Evolutionary conservation across 2,888 invertebrate genomes (phyloP).

Genomic region (Chironomus tentans): DNA sequence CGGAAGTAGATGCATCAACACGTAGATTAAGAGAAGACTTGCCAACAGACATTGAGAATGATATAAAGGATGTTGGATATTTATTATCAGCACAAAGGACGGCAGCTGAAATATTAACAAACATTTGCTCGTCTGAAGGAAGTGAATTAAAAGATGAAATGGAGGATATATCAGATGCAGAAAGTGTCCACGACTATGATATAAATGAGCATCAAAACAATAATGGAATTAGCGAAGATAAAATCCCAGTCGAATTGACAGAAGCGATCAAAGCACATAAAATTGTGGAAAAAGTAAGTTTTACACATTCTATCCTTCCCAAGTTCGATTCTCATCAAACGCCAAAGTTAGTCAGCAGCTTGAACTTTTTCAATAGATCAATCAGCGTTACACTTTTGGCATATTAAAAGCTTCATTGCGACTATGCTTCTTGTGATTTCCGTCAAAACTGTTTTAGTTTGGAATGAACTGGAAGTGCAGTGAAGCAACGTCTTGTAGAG

Average conservation of each 20-base stretch:
- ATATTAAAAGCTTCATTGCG: neutral
- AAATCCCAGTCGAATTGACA: constrained; percentile 48
- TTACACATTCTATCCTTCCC: neutral
- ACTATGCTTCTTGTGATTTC: neutral
- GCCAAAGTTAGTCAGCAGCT: constrained; percentile 13
- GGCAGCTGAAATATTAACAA: constrained; percentile 61
- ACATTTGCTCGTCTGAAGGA: constrained; percentile 51
- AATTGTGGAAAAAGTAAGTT: constrained; percentile 52
- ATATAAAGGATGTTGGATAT: constrained; percentile 45
- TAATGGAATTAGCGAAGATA: constrained; percentile 40
- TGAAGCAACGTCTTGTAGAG: neutral
- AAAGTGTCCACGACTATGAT: constrained; percentile 40
- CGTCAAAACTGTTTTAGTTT: neutral
- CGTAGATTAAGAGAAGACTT: constrained; percentile 34
- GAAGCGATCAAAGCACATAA: constrained; percentile 52
- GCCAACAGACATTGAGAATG: constrained; percentile 42
- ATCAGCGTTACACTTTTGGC: constrained; percentile 18
- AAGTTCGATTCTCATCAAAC: neutral
- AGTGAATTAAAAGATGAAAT: constrained; percentile 47
- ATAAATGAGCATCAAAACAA: constrained; percentile 34
- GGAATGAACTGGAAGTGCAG: neutral
- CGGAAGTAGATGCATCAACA: constrained; percentile 33
- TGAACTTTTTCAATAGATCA: constrained; percentile 5
- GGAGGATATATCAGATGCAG: constrained; percentile 42
- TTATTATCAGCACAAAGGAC: constrained; percentile 59